Evolutionary conservation across 2,113 vertebrate genomes (phyloP).

Genomic region (Rhineura floridana): DNA sequence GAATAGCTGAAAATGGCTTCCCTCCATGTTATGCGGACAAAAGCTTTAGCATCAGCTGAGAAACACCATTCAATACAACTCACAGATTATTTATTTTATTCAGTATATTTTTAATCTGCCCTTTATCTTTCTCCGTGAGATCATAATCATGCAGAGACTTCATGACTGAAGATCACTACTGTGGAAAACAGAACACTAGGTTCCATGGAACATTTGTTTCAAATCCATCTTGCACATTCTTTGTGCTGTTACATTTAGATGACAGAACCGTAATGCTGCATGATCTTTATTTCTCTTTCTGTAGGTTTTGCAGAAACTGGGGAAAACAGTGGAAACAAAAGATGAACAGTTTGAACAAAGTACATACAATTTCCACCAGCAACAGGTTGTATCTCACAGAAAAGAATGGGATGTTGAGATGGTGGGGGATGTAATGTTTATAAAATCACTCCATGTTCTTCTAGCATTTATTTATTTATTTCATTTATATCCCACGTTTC

Average conservation of each 20-base stretch:
- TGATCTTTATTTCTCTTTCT: conserved; percentile 26
- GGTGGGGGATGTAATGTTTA: not conserved
- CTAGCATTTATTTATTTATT: too few species aligned
- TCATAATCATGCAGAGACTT: not conserved
- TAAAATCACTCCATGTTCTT: not conserved
- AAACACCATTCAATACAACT: too few species aligned
- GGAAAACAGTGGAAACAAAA: conserved; percentile 89
- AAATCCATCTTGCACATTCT: not conserved
- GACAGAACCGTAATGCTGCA: not conserved
- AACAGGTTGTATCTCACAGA: conserved; percentile 81
- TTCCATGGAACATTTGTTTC: not conserved
- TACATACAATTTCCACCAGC: conserved; percentile 82
- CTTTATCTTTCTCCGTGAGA: too few species aligned
- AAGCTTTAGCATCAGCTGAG: too few species aligned
- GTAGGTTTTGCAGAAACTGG: conserved; percentile 92
- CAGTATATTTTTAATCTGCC: too few species aligned
- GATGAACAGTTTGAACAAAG: conserved; percentile 88
- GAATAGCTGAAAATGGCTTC: too few species aligned
- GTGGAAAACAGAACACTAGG: not conserved
- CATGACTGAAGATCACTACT: not conserved
- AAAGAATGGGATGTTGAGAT: not conserved
- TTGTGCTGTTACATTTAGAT: not conserved
- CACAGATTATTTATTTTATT: too few species aligned
- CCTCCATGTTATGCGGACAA: too few species aligned
- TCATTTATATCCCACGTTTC: too few species aligned